Evolutionary conservation across 2,888 invertebrate species (phyloP).

Genomic region (Yponomeuta plumbellus): DNA sequence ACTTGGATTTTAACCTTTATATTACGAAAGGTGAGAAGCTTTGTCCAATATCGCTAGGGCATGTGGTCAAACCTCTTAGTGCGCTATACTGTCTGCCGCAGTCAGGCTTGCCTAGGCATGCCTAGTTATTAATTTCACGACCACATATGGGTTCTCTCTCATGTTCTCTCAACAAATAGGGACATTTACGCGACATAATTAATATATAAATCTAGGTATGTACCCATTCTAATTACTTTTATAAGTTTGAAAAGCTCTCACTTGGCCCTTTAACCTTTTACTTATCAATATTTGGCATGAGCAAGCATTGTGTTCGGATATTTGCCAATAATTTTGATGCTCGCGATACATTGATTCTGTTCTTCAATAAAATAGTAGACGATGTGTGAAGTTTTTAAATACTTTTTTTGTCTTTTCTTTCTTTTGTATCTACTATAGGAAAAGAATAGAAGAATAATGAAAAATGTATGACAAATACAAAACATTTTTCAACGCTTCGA

Average conservation of each 20-base stretch:
- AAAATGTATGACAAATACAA: no score
- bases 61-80: constrained; percentile 13
- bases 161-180: background rate
- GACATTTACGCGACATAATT: no score
- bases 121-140: constrained; percentile 13
- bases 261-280: no score
- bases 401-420: no score
- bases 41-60: background rate
- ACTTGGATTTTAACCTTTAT: background rate
- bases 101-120: background rate
- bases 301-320: background rate
- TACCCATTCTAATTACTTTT: no score
- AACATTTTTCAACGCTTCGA: no score
- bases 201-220: no score
- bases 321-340: no score
- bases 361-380: background rate
- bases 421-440: background rate
- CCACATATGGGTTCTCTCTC: constrained; percentile 5
- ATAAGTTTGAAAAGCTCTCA: no score
- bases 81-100: background rate
- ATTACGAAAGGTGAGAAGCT: background rate
- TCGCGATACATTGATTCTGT: background rate
- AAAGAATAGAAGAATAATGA: no score
- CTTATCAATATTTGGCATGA: background rate
- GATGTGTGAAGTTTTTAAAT: background rate